A percentile compares a stretch with the other conserved stretches of the same genome.
phyloP scores from a whole-genome alignment of 30 jellyfish, hydroid and myxozoan species.

The Rhopilema esculentum region DNA sequence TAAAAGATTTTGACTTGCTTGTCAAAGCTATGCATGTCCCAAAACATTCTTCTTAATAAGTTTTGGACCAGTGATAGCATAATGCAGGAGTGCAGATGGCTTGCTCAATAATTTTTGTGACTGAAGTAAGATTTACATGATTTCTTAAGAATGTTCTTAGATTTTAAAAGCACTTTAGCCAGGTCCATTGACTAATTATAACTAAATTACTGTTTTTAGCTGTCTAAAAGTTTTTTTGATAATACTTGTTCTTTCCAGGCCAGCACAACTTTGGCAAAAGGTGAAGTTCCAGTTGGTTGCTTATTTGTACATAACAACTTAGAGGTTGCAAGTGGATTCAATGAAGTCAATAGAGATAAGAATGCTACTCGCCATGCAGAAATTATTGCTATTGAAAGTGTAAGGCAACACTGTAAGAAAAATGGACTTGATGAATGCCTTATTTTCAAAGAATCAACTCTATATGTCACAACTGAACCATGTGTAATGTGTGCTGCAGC shows the following conservation, averaged over 20 bases:
- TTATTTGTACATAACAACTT: constrained; percentile 64
- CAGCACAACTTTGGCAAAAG: constrained; percentile 63
- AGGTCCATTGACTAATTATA: too few relatives aligned
- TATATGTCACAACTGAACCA: constrained; percentile 98
- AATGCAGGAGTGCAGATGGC: too few relatives aligned
- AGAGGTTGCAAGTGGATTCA: constrained; percentile 71
- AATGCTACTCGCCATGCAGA: constrained; percentile 99
- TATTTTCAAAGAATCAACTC: constrained; percentile 49
- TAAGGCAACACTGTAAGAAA: constrained; percentile 39
- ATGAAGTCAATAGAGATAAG: constrained; percentile 90
- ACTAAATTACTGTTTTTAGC: neutral
- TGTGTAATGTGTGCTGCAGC: constrained; percentile 98
- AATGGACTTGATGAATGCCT: neutral
- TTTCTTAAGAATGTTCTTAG: too few relatives aligned
- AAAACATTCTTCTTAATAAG: too few relatives aligned
- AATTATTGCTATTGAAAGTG: constrained; percentile 78
- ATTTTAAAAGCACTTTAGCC: too few relatives aligned
- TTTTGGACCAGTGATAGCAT: too few relatives aligned
- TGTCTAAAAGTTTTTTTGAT: neutral
- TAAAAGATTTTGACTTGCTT: too few relatives aligned
- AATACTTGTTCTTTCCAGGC: constrained; percentile 51
- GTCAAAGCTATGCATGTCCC: too few relatives aligned
- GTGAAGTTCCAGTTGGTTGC: constrained; percentile 99
- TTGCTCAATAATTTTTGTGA: too few relatives aligned
- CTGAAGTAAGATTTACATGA: too few relatives aligned